A percentile compares a stretch with the other conserved stretches of the same genome.
Conservation (phyloP, 2,113 vertebrate genomes). For the Chionodraco myersi region DNA sequence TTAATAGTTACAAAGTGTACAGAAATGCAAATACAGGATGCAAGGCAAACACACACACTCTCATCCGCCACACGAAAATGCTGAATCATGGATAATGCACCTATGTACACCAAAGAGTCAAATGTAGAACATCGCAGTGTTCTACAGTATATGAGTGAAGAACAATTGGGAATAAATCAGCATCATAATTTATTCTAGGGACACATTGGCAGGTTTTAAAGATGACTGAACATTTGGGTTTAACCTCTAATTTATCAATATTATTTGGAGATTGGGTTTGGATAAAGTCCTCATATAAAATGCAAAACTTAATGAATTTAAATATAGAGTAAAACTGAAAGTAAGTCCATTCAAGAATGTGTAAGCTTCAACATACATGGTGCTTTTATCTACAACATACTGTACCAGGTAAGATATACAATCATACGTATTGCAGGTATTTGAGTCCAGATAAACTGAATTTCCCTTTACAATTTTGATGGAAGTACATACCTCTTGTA, state of each 20-base stretch:
- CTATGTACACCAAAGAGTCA: background rate
- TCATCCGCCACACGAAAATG: background rate
- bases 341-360: background rate
- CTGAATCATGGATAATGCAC: conserved; percentile 5
- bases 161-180: background rate
- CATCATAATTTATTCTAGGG: background rate
- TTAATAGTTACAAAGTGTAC: conserved; percentile 12
- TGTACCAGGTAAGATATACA: background rate
- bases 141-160: background rate
- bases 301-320: background rate
- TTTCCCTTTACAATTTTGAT: background rate
- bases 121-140: background rate
- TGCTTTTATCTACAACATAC: background rate
- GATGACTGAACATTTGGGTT: background rate
- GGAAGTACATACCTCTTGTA: background rate
- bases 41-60: background rate
- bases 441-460: background rate
- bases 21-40: background rate
- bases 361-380: too few relatives aligned
- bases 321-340: background rate
- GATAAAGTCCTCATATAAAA: background rate
- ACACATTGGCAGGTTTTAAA: background rate
- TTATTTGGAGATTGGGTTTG: too few relatives aligned
- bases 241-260: too few relatives aligned
- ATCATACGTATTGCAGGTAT: background rate